Evolutionary conservation across 2,888 invertebrate species (phyloP).

Genomic region (Hemaris fuciformis): DNA sequence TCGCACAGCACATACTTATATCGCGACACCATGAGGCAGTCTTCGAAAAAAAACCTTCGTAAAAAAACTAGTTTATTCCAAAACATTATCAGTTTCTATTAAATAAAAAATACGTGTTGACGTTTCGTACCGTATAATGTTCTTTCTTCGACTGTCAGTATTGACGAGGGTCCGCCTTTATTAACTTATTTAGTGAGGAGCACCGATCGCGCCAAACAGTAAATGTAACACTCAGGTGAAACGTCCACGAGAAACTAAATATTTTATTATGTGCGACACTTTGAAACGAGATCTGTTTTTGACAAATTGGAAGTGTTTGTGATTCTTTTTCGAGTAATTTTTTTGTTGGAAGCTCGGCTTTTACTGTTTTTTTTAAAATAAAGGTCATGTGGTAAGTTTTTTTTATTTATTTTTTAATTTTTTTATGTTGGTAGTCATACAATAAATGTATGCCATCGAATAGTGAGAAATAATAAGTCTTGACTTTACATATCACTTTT

Average conservation of each 20-base stretch:
- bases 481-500: too few species aligned
- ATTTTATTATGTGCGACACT: not conserved
- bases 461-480: too few species aligned
- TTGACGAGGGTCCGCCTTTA: slow-evolving; percentile 45
- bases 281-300: not conserved
- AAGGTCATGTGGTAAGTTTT: too few species aligned
- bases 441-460: too few species aligned
- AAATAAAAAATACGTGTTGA: slow-evolving; percentile 21
- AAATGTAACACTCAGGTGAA: slow-evolving; percentile 19
- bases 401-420: too few species aligned
- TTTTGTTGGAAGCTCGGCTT: not conserved
- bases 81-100: not conserved
- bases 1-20: too few species aligned
- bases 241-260: not conserved
- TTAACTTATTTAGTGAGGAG: slow-evolving; percentile 33
- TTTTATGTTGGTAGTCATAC: too few species aligned
- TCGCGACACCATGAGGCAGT: too few species aligned
- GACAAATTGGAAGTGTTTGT: not conserved
- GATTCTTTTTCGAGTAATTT: not conserved
- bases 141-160: slow-evolving; percentile 34
- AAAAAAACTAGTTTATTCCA: too few species aligned
- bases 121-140: slow-evolving; percentile 34
- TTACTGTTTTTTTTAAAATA: not conserved
- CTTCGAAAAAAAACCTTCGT: too few species aligned
- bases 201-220: slow-evolving; percentile 25